Evolutionary conservation across 1,140 invertebrate genomes (phyloP), one percentile per base, ranked within the genome.

Genomic region (Lordiphosa clarofinis): DNA sequence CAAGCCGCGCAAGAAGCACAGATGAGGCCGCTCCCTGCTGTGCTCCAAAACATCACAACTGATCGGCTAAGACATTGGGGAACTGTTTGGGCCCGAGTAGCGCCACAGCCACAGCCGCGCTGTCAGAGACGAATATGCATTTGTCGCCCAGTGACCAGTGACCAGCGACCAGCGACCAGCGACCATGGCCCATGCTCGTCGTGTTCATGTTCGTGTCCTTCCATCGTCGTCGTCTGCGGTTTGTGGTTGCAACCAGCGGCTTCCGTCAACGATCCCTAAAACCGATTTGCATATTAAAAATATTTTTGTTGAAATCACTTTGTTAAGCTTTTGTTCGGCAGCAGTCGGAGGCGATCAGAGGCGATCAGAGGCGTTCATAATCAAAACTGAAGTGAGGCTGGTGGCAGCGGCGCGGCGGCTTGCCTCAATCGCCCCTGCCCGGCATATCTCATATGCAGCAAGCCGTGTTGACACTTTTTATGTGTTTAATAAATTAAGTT

Each of bases 401-500:
- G 11, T 11, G 12, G 40, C 15, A 21, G 21, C 24, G 42, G 19
- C 15, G 10, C 7, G 19, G 36, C 10, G 31, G 48, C 15, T 31
- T 49, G 48, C 31, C 39, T n/a, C 19, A 38, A 13, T 42, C 12
- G 49, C 21, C 15, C 15, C 12, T 31, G 40, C 44, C 49, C 61
- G 71, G 75, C 75, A 67, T 81, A 72, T 82, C 73, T 81, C 69
- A 82, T 81, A 74, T 72, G 71, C 71, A 74, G 70, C 71, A 81
- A 67, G 56, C 66, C 70, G 71, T 81, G 75, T 81, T 81, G 75
- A 81, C 75, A 81, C 75, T 81, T 82, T 82, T 81, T 82, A 81
- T 81, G 75, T 81, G 75, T 81, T 78, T 75, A 73, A 82, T 82
- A 82, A 82, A 81, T 81, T 67, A 71, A 81, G 58, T 71, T 71